Evolutionary conservation across 2,113 vertebrate genomes (phyloP).

Genomic region (Muntiacus reevesi): DNA sequence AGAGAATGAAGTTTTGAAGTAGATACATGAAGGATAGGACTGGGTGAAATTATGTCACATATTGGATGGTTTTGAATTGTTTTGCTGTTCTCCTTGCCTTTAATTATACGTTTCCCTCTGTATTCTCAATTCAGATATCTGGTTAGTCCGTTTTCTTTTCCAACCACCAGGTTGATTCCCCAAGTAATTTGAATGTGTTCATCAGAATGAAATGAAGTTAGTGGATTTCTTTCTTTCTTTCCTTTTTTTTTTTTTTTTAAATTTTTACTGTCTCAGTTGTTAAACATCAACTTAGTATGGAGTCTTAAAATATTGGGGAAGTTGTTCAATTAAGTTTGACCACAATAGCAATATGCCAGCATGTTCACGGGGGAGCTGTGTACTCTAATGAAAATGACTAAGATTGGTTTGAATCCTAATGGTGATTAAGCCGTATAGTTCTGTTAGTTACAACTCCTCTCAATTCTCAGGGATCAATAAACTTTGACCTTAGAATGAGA

Average conservation of each 20-base stretch:
- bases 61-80: neutral
- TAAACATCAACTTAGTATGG: neutral
- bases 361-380: neutral
- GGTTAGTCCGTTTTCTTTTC: constrained; percentile 27
- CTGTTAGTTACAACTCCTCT: neutral
- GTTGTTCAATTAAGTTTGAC: neutral
- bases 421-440: neutral
- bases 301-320: neutral
- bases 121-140: constrained; percentile 16
- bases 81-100: neutral
- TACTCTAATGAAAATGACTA: neutral
- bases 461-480: neutral
- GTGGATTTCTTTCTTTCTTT: neutral
- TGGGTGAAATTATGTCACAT: neutral
- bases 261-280: neutral
- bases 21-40: neutral
- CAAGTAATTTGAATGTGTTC: constrained; percentile 9
- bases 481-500: neutral
- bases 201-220: neutral
- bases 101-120: neutral
- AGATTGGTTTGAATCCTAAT: neutral
- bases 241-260: neutral
- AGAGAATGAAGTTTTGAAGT: neutral
- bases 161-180: neutral
- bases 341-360: neutral